Percentiles rank a stretch among this genome's conserved stretches.
Evolutionary conservation across 92 coral and sea anemone species (phyloP).

Genomic region (Hydrozoanthus gracilis): DNA sequence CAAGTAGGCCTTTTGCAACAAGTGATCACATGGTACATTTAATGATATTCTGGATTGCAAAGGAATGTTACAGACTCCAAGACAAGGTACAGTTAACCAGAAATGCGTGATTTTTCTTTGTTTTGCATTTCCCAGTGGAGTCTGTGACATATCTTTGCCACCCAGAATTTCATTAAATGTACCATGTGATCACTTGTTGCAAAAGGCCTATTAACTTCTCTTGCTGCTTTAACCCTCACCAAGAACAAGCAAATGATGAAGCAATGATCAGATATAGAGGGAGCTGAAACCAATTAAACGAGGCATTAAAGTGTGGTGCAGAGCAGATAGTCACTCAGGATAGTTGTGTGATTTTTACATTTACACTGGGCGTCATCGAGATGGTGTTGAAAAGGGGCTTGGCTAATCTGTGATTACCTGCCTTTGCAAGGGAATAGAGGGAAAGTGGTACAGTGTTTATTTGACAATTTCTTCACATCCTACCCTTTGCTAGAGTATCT

Average conservation of each 20-base stretch:
- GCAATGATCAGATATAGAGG: constrained; percentile 51
- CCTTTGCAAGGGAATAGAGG: constrained; percentile 42
- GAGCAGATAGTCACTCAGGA: constrained; percentile 41
- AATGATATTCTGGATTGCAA: too few species aligned
- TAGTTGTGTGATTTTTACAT: constrained; percentile 48
- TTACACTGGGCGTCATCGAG: constrained; percentile 31
- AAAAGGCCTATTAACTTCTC: constrained; percentile 41
- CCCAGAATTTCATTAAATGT: too few species aligned
- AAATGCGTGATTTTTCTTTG: too few species aligned
- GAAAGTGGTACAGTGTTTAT: constrained; percentile 52
- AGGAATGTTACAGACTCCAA: too few species aligned
- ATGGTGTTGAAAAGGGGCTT: constrained; percentile 29
- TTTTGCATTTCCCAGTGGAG: too few species aligned
- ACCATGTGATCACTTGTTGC: too few species aligned
- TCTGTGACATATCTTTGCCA: too few species aligned
- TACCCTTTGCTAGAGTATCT: constrained; percentile 34
- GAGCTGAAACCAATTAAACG: constrained; percentile 44
- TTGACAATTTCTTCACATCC: constrained; percentile 53
- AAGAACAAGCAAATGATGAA: constrained; percentile 36
- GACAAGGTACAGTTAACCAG: too few species aligned
- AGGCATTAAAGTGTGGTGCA: constrained; percentile 54
- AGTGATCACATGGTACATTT: too few species aligned
- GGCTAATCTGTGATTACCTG: constrained; percentile 50
- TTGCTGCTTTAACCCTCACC: constrained; percentile 15
- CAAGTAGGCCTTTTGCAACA: too few species aligned